Base-by-base conservation (phyloP, 2,888 invertebrate species). In the Odontothrips loti region DNA sequence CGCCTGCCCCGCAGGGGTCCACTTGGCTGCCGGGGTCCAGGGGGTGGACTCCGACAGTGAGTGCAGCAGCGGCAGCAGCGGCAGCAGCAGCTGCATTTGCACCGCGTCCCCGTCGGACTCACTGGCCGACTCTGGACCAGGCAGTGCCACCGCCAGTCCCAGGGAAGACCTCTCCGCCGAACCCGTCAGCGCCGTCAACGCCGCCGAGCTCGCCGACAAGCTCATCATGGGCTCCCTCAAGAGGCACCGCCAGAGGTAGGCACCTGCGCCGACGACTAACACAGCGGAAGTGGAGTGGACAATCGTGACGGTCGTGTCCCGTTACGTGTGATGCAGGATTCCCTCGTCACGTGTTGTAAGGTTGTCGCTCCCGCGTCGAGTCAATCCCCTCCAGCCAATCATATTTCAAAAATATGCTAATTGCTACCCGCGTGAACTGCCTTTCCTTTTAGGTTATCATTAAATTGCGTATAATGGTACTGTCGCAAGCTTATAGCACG, bases 121-220 rank as follows among this genome's bases (percentile, higher is more conserved):
- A 6, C 58, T 17, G 6, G 58, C 58, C 58, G 20, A 20, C 58
- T 9, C 34, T 43, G 34, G 34, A 43, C 34, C 58, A 27, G 68
- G 23, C 68, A 75, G 68, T 27, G 23, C 68, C 23, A 27, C 23
- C 68, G 23, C 23, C 27, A 75, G 68, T 27, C 68, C 68, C 23
- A 27, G 23, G 23, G 68, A 23, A 11, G 23, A 27, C 68, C 23
- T 12, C 27, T 12, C 12, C 68, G 68, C 11, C 68, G 68, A 75
- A 11, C 23, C 68, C 68, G 23, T 11, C 68, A 68, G 68, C 27
- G 27, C 68, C 27, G 68, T 75, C 23, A 27, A 27, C 68, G 68
- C 68, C 23, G 27, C 68, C 68, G 68, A 75, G 68, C 68, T 75
- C 68, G 68, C 68, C 23, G 68, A 75, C 68, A 75, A 75, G 68